These are phyloP conservation scores for Aromia moschata DNA, from an alignment of 2,888 invertebrate species.

Conservation along the genomic window DNA sequence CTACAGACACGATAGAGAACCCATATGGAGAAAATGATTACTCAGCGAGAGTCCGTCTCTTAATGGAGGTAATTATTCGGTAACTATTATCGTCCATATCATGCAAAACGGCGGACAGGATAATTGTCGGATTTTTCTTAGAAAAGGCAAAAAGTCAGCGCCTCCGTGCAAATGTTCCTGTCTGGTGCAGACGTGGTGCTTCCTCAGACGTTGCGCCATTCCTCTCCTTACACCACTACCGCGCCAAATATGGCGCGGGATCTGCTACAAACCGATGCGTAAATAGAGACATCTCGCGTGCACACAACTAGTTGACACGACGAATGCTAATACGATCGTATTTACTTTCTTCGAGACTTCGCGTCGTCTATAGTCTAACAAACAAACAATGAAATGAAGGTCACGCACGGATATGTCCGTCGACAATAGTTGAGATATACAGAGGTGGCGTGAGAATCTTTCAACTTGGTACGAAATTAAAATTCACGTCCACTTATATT, in stretches of 20 bases:
- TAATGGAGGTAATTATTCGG: conserved; percentile 11
- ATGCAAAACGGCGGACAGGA: not conserved
- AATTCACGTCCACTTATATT: too few species aligned
- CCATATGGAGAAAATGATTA: not conserved
- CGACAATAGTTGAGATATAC: too few species aligned
- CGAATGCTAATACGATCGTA: conserved; percentile 8
- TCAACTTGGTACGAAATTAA: too few species aligned
- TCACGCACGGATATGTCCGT: too few species aligned
- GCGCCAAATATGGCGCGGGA: conserved; percentile 10
- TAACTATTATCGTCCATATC: conserved; percentile 10
- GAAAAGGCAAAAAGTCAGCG: conserved; percentile 14
- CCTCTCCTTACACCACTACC: too few species aligned
- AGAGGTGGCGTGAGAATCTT: too few species aligned
- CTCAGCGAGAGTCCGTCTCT: not conserved
- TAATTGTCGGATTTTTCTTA: conserved; percentile 10
- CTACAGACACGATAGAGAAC: too few species aligned
- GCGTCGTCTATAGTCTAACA: not conserved
- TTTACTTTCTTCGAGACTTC: not conserved
- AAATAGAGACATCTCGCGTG: conserved; percentile 23
- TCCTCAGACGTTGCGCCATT: too few species aligned
- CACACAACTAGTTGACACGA: not conserved
- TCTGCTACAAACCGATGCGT: conserved; percentile 10
- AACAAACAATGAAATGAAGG: too few species aligned
- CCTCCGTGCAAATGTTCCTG: conserved; percentile 5
- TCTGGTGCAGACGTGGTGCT: conserved; percentile 1